Base-by-base conservation (phyloP, 2,797 vertebrate genomes). In the Phataginus tetradactyla region DNA sequence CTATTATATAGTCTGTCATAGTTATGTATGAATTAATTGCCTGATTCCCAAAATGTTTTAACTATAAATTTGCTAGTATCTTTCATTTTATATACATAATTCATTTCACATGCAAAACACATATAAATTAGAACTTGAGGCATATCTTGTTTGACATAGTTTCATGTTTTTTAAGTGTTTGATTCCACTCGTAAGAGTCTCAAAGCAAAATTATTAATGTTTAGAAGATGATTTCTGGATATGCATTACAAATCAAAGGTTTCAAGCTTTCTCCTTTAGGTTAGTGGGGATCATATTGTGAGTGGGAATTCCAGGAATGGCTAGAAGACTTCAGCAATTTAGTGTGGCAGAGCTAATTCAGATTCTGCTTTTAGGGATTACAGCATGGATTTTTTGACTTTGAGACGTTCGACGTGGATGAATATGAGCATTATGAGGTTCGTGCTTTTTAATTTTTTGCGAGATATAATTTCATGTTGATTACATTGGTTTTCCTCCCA, bases 361-460 rank as follows among this genome's bases (percentile, higher is more conserved):
- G 96, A 49, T 86, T 98, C 53, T 98, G 87, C 96, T 96, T 98
- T 88, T 98, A 99, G 99, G 99, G 99, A 78, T 98, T 99, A 96
- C 99, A 99, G 96, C 99, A 99, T 94, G 99, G 99, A 90, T 99
- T 99, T 99, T 99, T 99, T 97, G 99, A 99, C 99, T 99, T 99
- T 91, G 99, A 99, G 98, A 99, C 98, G 10, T 99, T 99, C 97
- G 99, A 99, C 92, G 99, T 99, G 98, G 99, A 99, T n/a, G 99
- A 99, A 98, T 99, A 99, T 51, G 99, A 99, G 95, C 99, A 99
- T 98, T 99, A 99, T 85, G 99, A 99, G 99, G 99, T 99, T 98
- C 98, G 97, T 98, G 97, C 69, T 29, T 86, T 97, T 98, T 93
- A 94, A 95, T 75, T 61, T 87, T 97, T 87, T 86, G 53, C 5